phyloP scores from a whole-genome alignment of 2,888 invertebrate genomes.

The Tryphoninae sp. region DNA sequence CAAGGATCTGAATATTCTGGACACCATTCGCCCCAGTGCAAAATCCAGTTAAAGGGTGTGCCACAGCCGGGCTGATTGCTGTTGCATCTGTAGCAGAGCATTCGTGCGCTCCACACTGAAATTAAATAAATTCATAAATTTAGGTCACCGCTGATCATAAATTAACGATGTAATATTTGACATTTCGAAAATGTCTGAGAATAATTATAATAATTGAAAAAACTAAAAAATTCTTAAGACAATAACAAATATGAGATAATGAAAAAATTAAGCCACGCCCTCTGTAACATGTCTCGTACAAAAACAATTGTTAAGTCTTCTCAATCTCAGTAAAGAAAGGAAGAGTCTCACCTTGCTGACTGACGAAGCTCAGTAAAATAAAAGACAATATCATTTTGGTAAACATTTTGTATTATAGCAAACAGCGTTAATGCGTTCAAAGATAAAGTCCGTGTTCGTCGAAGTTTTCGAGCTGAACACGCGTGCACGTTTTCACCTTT shows the following conservation, averaged over 20 bases:
- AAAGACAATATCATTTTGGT: constrained; percentile 42
- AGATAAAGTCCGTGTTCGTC: constrained; percentile 24
- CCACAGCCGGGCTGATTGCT: constrained; percentile 95
- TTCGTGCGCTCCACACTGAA: constrained; percentile 54
- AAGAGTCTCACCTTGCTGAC: constrained; percentile 36
- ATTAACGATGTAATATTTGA: not conserved
- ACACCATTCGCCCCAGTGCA: constrained; percentile 90
- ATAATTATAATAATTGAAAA: not conserved
- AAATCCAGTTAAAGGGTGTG: constrained; percentile 91
- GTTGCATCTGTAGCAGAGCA: constrained; percentile 92
- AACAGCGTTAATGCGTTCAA: not conserved
- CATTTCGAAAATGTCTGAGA: not conserved
- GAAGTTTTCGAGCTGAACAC: not conserved
- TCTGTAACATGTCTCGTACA: constrained; percentile 14
- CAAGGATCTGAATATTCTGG: constrained; percentile 93
- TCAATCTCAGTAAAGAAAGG: not conserved
- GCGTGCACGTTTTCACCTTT: not conserved
- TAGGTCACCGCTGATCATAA: too few relatives aligned
- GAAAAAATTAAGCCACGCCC: constrained; percentile 52
- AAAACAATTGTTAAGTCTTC: not conserved
- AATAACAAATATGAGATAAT: not conserved
- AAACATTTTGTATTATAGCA: constrained; percentile 44
- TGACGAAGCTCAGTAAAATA: constrained; percentile 30
- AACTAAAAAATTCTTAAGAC: not conserved
- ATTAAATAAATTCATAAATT: not conserved